Evolutionary conservation across 2,113 vertebrate genomes (phyloP).

Genomic region (Cephalophus harveyi): DNA sequence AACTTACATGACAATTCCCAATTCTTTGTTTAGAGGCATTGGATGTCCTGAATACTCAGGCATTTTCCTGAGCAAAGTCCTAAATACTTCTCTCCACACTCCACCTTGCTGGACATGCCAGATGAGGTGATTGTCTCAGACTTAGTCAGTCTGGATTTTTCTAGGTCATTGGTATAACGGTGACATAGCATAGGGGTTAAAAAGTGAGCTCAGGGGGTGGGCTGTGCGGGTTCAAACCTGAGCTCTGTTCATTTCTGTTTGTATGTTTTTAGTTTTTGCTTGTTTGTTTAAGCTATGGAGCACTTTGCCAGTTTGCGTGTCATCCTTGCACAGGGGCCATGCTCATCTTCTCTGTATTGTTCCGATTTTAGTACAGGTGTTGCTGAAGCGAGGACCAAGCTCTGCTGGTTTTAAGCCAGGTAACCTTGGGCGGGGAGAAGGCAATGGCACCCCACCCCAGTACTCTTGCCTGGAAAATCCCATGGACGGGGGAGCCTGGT

Average conservation of each 20-base stretch:
- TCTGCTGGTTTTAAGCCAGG: background rate
- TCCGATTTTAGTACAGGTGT: background rate
- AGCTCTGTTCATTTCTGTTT: background rate
- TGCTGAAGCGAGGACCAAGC: background rate
- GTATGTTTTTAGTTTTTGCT: background rate
- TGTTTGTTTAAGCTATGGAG: background rate
- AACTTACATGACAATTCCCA: background rate
- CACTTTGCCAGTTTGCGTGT: background rate
- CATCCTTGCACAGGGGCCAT: background rate
- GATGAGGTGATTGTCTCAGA: background rate
- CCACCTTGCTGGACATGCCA: background rate
- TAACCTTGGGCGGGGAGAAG: too few species aligned
- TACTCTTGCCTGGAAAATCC: too few species aligned
- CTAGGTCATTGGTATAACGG: fast-evolving
- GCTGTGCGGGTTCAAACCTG: too few species aligned
- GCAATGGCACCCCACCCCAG: too few species aligned
- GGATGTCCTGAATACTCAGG: background rate
- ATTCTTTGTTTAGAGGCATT: background rate
- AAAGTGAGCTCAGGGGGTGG: background rate
- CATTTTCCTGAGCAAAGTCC: background rate
- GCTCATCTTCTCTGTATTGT: background rate
- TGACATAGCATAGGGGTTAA: fast-evolving
- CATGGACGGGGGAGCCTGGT: too few species aligned
- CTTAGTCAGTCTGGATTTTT: background rate
- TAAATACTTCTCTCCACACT: background rate